Base-by-base conservation (phyloP, 1,140 invertebrate species). In the Calephelis nemesis region DNA sequence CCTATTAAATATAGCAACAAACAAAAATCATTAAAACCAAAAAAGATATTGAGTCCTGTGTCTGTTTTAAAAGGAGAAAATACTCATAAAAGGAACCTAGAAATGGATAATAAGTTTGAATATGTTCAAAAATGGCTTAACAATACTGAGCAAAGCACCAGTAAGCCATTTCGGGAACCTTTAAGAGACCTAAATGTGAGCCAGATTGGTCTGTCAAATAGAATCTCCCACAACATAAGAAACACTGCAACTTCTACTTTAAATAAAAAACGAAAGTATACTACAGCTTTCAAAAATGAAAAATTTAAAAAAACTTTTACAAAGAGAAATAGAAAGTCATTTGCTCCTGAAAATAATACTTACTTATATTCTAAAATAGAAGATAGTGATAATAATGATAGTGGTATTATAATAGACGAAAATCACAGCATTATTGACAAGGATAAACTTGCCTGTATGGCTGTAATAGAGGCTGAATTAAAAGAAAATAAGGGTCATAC, bases 101-200 rank as follows among this genome's bases (percentile, higher is more conserved):
- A 77, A 74, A 89, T 90, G 85, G 79, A 85, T 48, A 83, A 82
- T 19, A 77, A 71, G 39, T 64, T 73, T 8, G 77, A 72, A 64
- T 82, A 83, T 81, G 85, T 91, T 12, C 72, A 87, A 58, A 69
- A 85, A 47, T 89, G 87, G 85, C 69, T 88, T 54, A 77, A 81
- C 48, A 76, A 79, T 40, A 79, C 76, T 78, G 74, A 78, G 64
- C 62, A 58, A 63, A 71, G 45, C 63, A 65, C 62, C 62, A 69
- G 11, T 45, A 74, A 74, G 48, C 30, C 65, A 63, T 45, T 71
- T 47, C 74, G 88, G 49, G 83, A 76, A 74, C 84, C 84, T 58
- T 84, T 91, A 67, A 63, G 73, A 67, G 82, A 89, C 73, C 73
- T 91, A 65, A 88, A 81, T 79, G 70, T 83, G 58, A 66, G 47